phyloP scores from a whole-genome alignment of 2,797 vertebrate genomes.

The Aulostomus chinensis region DNA sequence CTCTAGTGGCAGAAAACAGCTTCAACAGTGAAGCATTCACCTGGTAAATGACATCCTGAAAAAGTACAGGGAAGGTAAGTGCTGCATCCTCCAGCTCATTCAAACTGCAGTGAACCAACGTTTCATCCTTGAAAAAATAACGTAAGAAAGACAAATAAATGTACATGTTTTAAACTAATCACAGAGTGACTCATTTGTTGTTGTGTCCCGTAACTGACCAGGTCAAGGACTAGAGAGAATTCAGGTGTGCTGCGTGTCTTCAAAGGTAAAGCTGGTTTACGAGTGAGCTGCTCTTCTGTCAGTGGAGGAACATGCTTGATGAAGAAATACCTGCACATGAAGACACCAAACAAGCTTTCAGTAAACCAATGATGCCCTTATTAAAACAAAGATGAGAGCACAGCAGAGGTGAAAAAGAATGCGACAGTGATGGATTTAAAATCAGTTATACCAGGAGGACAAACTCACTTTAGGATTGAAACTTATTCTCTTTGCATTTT shows the following conservation, averaged over 20 bases:
- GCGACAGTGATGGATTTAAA: too few species aligned
- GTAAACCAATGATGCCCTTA: background rate
- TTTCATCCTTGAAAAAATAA: constrained; percentile 86
- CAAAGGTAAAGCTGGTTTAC: constrained; percentile 95
- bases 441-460: too few species aligned
- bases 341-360: background rate
- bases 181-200: background rate
- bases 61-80: constrained; percentile 97
- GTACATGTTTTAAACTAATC: background rate
- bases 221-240: constrained; percentile 95
- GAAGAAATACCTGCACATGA: constrained; percentile 91
- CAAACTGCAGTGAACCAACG: constrained; percentile 97
- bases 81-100: constrained; percentile 98
- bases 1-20: constrained; percentile 43
- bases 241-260: constrained; percentile 99
- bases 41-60: constrained; percentile 99
- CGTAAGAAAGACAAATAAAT: background rate
- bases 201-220: constrained; percentile 78
- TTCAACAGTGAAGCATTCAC: constrained; percentile 58
- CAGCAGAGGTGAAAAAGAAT: too few species aligned
- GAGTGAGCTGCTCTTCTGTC: constrained; percentile 97
- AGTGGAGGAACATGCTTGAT: constrained; percentile 98
- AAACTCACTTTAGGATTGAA: too few species aligned
- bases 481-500: too few species aligned
- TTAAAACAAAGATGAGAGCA: background rate